A percentile compares a stretch with the other conserved stretches of the same genome.
These are phyloP conservation scores for Chymomyza costata DNA, from an alignment of 1,140 invertebrate species.

Conservation along the genomic window DNA sequence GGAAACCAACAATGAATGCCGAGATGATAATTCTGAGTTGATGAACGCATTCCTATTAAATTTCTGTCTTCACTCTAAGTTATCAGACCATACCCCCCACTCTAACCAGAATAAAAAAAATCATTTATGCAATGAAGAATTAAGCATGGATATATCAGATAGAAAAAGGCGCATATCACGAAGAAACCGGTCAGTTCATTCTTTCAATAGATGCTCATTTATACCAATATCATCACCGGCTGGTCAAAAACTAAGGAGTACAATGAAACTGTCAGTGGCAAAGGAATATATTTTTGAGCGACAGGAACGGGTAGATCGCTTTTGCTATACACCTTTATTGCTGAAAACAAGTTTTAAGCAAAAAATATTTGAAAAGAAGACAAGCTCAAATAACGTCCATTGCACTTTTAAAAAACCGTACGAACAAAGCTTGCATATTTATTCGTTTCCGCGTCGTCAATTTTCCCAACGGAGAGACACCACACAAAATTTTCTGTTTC, in stretches of 20 bases:
- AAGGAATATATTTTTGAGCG: slow-evolving; percentile 77
- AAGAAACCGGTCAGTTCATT: slow-evolving; percentile 75
- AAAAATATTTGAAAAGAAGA: slow-evolving; percentile 76
- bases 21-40: slow-evolving; percentile 56
- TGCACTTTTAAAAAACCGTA: slow-evolving; percentile 75
- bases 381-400: slow-evolving; percentile 70
- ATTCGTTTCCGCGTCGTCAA: slow-evolving; percentile 75
- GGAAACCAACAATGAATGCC: slow-evolving; percentile 32
- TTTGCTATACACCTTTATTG: slow-evolving; percentile 76
- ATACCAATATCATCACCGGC: slow-evolving; percentile 79
- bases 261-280: slow-evolving; percentile 76
- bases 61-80: slow-evolving; percentile 57
- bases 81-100: slow-evolving; percentile 23
- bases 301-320: slow-evolving; percentile 77
- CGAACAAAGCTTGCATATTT: slow-evolving; percentile 76
- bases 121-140: slow-evolving; percentile 41
- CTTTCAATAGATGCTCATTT: slow-evolving; percentile 75
- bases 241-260: slow-evolving; percentile 76
- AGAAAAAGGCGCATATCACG: slow-evolving; percentile 71
- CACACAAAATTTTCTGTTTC: slow-evolving; percentile 61
- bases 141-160: slow-evolving; percentile 30
- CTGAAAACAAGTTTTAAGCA: slow-evolving; percentile 63
- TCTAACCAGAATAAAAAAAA: slow-evolving; percentile 44
- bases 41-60: slow-evolving; percentile 67
- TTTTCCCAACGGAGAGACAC: slow-evolving; percentile 53